Conservation (phyloP, 2,797 vertebrate species). For the Oophaga sylvatica region DNA sequence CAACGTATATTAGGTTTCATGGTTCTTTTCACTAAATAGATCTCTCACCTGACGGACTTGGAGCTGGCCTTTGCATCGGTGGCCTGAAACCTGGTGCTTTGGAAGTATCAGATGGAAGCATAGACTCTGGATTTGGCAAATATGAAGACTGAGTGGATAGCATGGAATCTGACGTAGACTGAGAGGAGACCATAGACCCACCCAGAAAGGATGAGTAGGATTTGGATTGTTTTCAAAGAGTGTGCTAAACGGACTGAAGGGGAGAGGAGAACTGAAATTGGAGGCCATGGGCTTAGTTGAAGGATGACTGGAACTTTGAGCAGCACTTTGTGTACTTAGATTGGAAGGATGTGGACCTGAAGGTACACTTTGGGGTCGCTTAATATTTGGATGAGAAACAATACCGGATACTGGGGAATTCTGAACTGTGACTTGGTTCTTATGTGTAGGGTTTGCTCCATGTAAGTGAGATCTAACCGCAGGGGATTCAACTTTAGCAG, state of each 20-base stretch:
- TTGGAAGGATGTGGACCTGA: conserved; percentile 81
- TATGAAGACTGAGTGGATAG: conserved; percentile 78
- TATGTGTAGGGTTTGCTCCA: conserved; percentile 68
- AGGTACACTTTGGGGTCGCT: conserved; percentile 81
- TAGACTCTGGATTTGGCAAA: conserved; percentile 80
- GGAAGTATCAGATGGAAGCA: conserved; percentile 82
- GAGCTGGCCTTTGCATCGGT: conserved; percentile 79
- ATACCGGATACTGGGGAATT: conserved; percentile 77
- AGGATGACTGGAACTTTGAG: conserved; percentile 78
- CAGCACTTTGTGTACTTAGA: conserved; percentile 84
- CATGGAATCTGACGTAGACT: conserved; percentile 78
- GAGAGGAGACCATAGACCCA: conserved; percentile 80
- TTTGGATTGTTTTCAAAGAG: conserved; percentile 78
- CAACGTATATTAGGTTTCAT: not conserved
- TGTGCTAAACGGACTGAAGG: conserved; percentile 80
- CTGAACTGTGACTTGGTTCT: conserved; percentile 74
- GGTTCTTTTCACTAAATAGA: not conserved
- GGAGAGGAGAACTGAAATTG: conserved; percentile 78
- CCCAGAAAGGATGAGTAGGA: conserved; percentile 80
- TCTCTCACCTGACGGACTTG: conserved; percentile 79
- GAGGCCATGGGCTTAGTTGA: conserved; percentile 77
- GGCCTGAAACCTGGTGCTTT: conserved; percentile 84
- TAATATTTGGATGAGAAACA: conserved; percentile 76
- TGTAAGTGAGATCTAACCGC: conserved; percentile 74
- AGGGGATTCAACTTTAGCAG: conserved; percentile 76